Evolutionary conservation across 1,140 invertebrate genomes (phyloP), one percentile per base, ranked within the genome.

Genomic region (Amyelois transitella): DNA sequence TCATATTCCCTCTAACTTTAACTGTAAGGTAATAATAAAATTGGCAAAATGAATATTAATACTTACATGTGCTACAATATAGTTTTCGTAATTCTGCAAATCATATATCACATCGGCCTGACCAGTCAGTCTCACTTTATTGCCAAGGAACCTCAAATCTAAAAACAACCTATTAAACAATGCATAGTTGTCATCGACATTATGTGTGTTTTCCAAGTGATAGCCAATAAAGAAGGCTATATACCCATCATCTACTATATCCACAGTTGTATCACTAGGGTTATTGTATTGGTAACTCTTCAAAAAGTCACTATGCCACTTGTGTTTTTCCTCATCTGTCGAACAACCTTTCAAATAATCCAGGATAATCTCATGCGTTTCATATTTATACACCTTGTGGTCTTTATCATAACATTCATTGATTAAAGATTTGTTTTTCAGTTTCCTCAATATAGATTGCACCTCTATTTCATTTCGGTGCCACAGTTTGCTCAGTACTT

Each of bases 171-270:
- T 81, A 43, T 77, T 75, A 55, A 88, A 88, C 43, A 88, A 60
- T 7, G 47, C 59, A 75, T 75, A 85, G 38, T 66, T 67, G 22
- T 80, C 66, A 25, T 75, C 66, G 1, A 67, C 52, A 64, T 88
- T 82, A 12, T 73, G 64, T 12, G 85, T 83, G 17, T 81, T 69
- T 7, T 65, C 59, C 24, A 88, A 75, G 58, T 88, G 85, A 48
- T 85, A 80, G 1, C 85, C 85, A 5, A 88, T 74, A 55, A 83
- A 85, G 18, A 73, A 83, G 0, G 85, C 82, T 63, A 88, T 86
- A 51, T 88, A 88, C 0, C 80, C 78, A 62, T 88, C 82, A 43
- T 88, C 81, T 0, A 72, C 60, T 19, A 88, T 82, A 38, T 85
- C 77, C 5, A 78, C 53, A 0, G 85, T 76, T 1, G 62, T 53